Conservation (phyloP, 2,888 invertebrate species). For the Arctia plantaginis region DNA sequence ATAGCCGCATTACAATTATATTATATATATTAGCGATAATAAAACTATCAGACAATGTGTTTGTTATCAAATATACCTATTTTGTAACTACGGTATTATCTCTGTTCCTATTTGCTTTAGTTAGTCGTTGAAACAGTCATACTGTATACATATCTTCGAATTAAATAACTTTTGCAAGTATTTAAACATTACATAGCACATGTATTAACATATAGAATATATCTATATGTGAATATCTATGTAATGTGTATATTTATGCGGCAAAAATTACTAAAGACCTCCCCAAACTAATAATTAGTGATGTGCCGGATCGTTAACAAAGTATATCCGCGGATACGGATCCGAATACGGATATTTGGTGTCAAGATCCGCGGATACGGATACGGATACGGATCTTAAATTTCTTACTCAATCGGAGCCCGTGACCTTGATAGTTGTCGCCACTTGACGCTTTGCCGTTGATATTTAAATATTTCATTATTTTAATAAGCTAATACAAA, state of each 20-base stretch:
- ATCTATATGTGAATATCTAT: neutral
- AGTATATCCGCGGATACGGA: too few species aligned
- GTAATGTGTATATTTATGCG: too few species aligned
- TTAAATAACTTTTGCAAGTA: neutral
- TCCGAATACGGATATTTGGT: too few species aligned
- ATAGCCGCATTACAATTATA: conserved; percentile 43
- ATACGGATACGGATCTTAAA: too few species aligned
- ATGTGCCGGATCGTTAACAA: too few species aligned
- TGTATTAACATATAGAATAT: neutral
- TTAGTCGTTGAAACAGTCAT: neutral
- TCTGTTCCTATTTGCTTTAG: conserved; percentile 34
- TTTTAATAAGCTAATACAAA: too few species aligned
- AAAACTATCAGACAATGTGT: conserved; percentile 48
- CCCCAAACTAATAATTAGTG: too few species aligned
- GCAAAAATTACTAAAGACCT: neutral
- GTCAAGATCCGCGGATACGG: too few species aligned
- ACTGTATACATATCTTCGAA: neutral
- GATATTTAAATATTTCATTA: too few species aligned
- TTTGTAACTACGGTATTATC: conserved; percentile 49
- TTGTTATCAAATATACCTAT: conserved; percentile 38
- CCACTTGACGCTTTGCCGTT: too few species aligned
- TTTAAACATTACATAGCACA: neutral
- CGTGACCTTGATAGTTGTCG: too few species aligned
- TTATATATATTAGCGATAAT: conserved; percentile 51
- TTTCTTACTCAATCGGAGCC: too few species aligned